phyloP scores from a whole-genome alignment of 2,113 vertebrate species.

The Talpa occidentalis region DNA sequence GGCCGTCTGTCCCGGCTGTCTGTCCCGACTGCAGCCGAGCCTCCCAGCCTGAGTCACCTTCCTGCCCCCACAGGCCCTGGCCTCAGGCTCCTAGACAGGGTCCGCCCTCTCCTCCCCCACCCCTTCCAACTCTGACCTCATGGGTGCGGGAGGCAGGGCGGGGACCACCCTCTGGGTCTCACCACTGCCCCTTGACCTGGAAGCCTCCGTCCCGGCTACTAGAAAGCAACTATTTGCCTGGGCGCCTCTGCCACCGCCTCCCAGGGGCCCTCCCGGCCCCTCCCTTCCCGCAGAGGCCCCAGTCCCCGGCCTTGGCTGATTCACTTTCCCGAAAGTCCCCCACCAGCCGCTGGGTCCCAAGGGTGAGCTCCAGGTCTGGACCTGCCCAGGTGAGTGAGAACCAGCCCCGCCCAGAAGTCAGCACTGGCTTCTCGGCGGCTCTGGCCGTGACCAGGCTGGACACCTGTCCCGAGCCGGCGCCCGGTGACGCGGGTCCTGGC shows the following conservation, averaged over 20 bases:
- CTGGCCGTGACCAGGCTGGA: accelerated
- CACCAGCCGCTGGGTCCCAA: background rate
- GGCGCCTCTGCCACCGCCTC: background rate
- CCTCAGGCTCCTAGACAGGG: too few species aligned
- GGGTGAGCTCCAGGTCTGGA: background rate
- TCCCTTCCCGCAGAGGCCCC: background rate
- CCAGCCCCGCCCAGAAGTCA: background rate
- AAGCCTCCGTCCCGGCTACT: background rate
- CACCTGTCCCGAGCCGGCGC: accelerated
- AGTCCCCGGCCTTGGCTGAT: accelerated
- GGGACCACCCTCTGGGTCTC: too few species aligned
- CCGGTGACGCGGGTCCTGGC: accelerated
- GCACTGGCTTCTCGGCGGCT: background rate
- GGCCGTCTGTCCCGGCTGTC: too few species aligned
- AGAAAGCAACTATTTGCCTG: background rate
- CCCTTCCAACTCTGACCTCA: too few species aligned
- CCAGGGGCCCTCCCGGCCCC: background rate
- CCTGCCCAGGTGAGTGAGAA: accelerated
- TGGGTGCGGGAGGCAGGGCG: too few species aligned
- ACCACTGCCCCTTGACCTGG: too few species aligned
- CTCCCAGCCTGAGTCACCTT: too few species aligned
- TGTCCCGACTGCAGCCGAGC: too few species aligned
- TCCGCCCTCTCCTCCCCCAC: too few species aligned
- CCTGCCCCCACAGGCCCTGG: background rate
- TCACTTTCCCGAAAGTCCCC: background rate